phyloP scores from a whole-genome alignment of 2,113 vertebrate genomes.

The Calyptommatus sinebrachiatus region DNA sequence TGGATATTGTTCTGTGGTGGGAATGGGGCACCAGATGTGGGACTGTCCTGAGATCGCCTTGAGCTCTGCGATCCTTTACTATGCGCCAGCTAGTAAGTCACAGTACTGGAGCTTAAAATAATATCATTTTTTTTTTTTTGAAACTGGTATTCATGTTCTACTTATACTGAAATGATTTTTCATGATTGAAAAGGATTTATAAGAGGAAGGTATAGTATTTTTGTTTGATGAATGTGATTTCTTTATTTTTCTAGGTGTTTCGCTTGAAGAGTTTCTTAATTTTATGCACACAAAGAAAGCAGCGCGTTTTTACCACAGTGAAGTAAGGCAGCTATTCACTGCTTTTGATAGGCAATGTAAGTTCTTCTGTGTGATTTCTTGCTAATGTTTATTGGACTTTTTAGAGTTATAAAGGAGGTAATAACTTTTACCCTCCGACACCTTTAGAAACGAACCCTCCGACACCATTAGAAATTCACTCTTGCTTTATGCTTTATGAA shows the following conservation, averaged over 20 bases:
- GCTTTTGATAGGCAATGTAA: conserved; percentile 68
- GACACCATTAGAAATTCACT: no score
- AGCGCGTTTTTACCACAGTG: conserved; percentile 50
- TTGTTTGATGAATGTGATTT: conserved; percentile 1
- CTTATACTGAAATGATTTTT: background rate
- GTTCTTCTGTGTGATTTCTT: conserved; percentile 25
- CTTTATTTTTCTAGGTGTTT: conserved; percentile 46
- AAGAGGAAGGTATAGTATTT: background rate
- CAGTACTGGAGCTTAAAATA: background rate
- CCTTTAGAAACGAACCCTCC: no score
- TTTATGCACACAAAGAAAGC: conserved; percentile 66
- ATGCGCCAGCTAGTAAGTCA: no score
- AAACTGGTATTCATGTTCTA: background rate
- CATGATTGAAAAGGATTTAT: background rate
- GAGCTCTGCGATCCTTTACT: no score
- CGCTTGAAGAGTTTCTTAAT: conserved; percentile 65
- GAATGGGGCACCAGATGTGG: no score
- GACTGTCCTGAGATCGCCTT: no score
- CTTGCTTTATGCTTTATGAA: no score
- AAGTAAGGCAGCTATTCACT: conserved; percentile 72
- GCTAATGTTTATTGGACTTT: background rate
- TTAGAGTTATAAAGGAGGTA: no score
- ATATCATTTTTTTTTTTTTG: no score
- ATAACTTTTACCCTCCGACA: no score
- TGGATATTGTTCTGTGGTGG: no score